Evolutionary conservation across 2,888 invertebrate species (phyloP).

Genomic region (Halocaridina rubra): DNA sequence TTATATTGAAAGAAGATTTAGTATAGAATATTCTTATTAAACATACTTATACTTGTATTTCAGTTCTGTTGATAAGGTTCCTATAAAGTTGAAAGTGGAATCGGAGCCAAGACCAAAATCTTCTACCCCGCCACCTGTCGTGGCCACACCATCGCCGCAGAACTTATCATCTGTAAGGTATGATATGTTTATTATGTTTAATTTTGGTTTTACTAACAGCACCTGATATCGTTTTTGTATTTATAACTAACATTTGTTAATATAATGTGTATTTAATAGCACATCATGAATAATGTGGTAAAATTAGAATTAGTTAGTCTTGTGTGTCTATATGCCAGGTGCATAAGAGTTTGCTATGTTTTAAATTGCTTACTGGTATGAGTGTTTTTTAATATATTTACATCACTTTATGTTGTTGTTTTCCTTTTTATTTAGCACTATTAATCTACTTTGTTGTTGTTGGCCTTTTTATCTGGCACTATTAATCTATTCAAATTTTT

Average conservation of each 20-base stretch:
- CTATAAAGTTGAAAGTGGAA: neutral
- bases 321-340: too few species aligned
- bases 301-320: too few species aligned
- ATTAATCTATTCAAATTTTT: neutral
- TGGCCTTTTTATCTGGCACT: neutral
- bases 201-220: too few species aligned
- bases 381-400: neutral
- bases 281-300: neutral
- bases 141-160: conserved; percentile 33
- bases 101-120: conserved; percentile 16
- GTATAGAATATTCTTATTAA: too few species aligned
- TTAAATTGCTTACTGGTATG: neutral
- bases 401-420: neutral
- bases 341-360: too few species aligned
- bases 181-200: too few species aligned
- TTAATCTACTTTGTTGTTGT: neutral
- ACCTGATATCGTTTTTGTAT: too few species aligned
- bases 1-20: too few species aligned
- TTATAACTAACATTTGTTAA: too few species aligned
- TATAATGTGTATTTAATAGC: too few species aligned
- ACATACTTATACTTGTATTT: too few species aligned
- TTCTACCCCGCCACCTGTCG: conserved; percentile 39
- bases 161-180: conserved; percentile 16
- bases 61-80: conserved; percentile 38
- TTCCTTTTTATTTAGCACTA: neutral